These are phyloP conservation scores for Musca vetustissima DNA, from an alignment of 1,140 invertebrate genomes.

Conservation along the genomic window DNA sequence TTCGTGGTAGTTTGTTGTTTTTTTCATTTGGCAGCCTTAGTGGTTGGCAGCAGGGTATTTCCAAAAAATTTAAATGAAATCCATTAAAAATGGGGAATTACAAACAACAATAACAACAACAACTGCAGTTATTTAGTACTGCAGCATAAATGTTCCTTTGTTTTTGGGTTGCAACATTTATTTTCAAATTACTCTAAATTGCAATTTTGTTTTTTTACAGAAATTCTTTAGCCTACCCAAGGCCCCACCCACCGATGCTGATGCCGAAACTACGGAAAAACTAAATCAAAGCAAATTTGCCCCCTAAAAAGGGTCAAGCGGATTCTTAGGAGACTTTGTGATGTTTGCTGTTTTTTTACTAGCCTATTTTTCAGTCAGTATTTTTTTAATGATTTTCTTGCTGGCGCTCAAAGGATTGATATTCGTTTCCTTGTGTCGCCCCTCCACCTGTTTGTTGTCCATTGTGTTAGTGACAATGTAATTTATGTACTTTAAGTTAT, in stretches of 20 bases:
- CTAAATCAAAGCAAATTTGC: constrained; percentile 27
- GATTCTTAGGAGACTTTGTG: no score
- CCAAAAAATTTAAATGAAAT: not conserved
- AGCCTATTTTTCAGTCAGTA: no score
- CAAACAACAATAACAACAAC: not conserved
- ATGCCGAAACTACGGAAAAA: constrained; percentile 17
- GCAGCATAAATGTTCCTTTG: constrained; percentile 5
- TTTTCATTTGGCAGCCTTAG: not conserved
- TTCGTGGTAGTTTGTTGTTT: not conserved
- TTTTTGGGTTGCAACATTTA: not conserved
- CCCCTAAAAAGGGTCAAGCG: constrained; percentile 2
- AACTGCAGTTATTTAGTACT: not conserved
- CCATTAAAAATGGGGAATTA: not conserved
- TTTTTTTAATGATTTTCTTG: not conserved
- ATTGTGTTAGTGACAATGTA: no score
- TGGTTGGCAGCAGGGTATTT: not conserved
- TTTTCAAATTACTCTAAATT: not conserved
- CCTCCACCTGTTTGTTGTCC: not conserved
- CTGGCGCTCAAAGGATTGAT: no score
- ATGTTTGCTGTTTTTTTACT: not conserved
- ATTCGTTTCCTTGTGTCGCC: no score
- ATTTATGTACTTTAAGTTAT: no score
- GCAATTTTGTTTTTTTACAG: constrained; percentile 41
- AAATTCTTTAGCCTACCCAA: constrained; percentile 56
- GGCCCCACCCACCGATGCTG: constrained; percentile 30